These are phyloP conservation scores for Octodonta nipae DNA, from an alignment of 2,888 invertebrate genomes.

Conservation along the genomic window DNA sequence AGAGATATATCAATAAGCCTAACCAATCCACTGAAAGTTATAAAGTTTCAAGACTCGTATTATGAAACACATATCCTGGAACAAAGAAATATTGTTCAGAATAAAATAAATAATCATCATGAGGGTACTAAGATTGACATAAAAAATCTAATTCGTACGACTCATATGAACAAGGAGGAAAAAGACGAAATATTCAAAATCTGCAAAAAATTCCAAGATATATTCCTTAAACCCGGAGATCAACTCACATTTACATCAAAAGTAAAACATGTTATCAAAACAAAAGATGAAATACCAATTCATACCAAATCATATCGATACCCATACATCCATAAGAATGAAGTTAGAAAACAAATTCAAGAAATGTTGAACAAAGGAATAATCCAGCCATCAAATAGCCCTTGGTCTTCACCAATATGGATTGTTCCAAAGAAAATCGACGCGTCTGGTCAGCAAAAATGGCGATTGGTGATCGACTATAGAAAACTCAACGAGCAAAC, in stretches of 20 bases:
- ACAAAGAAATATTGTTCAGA: too few relatives aligned
- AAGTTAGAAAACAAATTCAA: conserved; percentile 6
- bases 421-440: conserved; percentile 11
- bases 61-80: neutral
- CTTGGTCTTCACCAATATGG: conserved; percentile 9
- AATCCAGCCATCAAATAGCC: conserved; percentile 6
- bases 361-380: conserved; percentile 7
- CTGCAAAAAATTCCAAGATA: conserved; percentile 4
- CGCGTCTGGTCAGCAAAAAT: conserved; percentile 9
- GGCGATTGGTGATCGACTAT: conserved; percentile 6
- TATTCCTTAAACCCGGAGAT: conserved; percentile 6
- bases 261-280: conserved; percentile 10
- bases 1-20: neutral
- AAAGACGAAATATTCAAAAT: conserved; percentile 3
- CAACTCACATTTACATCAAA: conserved; percentile 6
- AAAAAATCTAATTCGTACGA: conserved; percentile 2
- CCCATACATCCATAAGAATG: conserved; percentile 5
- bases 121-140: too few relatives aligned
- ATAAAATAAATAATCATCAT: too few relatives aligned
- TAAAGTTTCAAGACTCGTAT: neutral
- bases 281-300: conserved; percentile 6
- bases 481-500: conserved; percentile 7
- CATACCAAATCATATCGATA: conserved; percentile 6
- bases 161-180: conserved; percentile 6
- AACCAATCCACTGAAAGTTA: neutral